A percentile compares a stretch with the other conserved stretches of the same genome.
Conservation (phyloP, 2,797 vertebrate species). For the Enteromius treurensis region DNA sequence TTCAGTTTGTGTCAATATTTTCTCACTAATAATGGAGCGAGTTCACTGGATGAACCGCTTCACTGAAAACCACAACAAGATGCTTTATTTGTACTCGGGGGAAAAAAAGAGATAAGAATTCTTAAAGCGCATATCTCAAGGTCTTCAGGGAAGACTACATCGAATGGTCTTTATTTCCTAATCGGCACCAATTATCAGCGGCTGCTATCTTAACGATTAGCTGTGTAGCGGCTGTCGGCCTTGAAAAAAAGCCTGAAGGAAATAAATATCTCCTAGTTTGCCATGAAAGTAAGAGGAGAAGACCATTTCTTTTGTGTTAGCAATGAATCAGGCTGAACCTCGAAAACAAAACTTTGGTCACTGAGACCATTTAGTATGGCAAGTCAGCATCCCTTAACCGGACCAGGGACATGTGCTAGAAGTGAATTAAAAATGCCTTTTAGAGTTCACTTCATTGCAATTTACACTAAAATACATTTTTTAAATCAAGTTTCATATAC, state of each 20-base stretch:
- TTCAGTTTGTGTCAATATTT: background rate
- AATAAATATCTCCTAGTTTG: background rate
- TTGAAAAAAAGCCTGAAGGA: background rate
- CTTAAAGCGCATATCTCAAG: slow-evolving; percentile 18
- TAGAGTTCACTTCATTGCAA: background rate
- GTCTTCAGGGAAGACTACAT: slow-evolving; percentile 13
- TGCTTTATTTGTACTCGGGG: background rate
- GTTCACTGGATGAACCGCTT: slow-evolving; percentile 10
- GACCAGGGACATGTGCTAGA: background rate
- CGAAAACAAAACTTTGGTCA: background rate
- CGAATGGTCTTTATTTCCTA: slow-evolving; percentile 19
- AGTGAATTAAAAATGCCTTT: background rate
- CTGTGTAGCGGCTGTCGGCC: background rate
- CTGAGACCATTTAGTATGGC: background rate
- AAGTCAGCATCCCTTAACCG: background rate
- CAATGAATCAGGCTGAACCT: background rate
- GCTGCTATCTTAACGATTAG: slow-evolving; percentile 13
- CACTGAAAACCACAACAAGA: slow-evolving; percentile 4
- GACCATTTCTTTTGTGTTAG: slow-evolving; percentile 2
- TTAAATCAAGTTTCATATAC: background rate
- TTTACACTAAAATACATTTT: no score
- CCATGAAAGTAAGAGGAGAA: background rate
- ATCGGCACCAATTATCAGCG: background rate
- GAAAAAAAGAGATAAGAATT: slow-evolving; percentile 2
- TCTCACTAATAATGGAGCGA: background rate